These are phyloP conservation scores for Sesia apiformis DNA, from an alignment of 2,888 invertebrate species.

Conservation along the genomic window DNA sequence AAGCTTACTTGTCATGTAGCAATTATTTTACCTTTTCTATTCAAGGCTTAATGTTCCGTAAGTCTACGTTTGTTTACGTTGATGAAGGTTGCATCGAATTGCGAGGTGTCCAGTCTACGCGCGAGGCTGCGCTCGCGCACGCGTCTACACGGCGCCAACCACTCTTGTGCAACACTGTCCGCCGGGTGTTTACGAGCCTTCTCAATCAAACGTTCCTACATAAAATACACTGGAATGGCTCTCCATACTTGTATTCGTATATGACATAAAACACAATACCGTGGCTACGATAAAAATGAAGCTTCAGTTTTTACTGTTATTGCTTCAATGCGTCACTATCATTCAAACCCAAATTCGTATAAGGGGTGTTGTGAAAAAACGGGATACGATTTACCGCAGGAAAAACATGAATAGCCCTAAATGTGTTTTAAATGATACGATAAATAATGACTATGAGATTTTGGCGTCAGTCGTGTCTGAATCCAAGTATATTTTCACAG, in stretches of 20 bases:
- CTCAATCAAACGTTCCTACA: slow-evolving; percentile 39
- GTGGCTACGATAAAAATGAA: slow-evolving; percentile 47
- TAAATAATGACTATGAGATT: slow-evolving; percentile 73
- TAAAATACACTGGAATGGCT: slow-evolving; percentile 43
- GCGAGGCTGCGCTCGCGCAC: slow-evolving; percentile 67
- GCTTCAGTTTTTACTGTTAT: slow-evolving; percentile 52
- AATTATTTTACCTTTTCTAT: not conserved
- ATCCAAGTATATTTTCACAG: slow-evolving; percentile 70
- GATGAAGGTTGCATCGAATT: slow-evolving; percentile 70
- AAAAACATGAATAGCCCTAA: slow-evolving; percentile 62
- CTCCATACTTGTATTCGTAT: slow-evolving; percentile 22
- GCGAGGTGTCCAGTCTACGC: slow-evolving; percentile 68
- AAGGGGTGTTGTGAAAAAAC: slow-evolving; percentile 53
- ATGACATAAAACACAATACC: slow-evolving; percentile 26
- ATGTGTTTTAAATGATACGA: slow-evolving; percentile 71
- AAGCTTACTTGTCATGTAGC: not conserved
- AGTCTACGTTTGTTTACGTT: slow-evolving; percentile 65
- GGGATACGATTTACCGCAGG: slow-evolving; percentile 54
- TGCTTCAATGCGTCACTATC: slow-evolving; percentile 44
- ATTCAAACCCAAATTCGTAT: slow-evolving; percentile 50
- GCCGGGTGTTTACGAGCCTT: slow-evolving; percentile 40
- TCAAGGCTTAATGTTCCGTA: slow-evolving; percentile 35
- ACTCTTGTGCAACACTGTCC: slow-evolving; percentile 55
- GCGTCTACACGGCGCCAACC: slow-evolving; percentile 70
- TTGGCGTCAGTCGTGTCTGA: slow-evolving; percentile 69